Base-by-base conservation (phyloP, 1,140 invertebrate genomes). In the Eupeodes corollae region DNA sequence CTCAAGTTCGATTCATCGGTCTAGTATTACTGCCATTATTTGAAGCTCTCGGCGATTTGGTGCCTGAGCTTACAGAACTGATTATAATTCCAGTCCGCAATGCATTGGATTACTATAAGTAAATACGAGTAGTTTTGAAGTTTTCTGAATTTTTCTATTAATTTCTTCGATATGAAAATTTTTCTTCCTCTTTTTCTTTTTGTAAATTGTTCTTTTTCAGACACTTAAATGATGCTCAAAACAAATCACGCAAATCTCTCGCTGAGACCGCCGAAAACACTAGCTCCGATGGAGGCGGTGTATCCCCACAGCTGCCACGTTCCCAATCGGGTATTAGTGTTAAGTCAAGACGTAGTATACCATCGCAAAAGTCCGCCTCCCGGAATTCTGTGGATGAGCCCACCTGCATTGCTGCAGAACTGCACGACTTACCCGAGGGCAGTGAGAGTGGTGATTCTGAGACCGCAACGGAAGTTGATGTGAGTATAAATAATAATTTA, bases 1-100 rank as follows among this genome's bases (percentile, higher is more conserved):
- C 86, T 1, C 88, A 91, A 63, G 84, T 86, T 61, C 83, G 84
- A 45, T 91, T 91, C 68, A 91, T 91, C 55, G 86, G 86, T 15
- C 76, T 88, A 54, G 86, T 90, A 31, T 72, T 91, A 1, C 69
- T 91, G 46, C 88, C 88, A 2, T 72, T 88, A 2, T 88, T 88
- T 61, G 83, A 88, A 66, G 77, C 80, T 1, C 71, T 88, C 13
- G 83, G 80, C 9, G 78, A 84, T 55, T 71, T 86, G 19, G 75
- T 85, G 44, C 75, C 78, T 1, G 82, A 85, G 61, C 63, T 87
- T 37, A 77, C 58, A 37, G 73, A 75, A 52, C 57, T 74, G 31
- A 74, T 75, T 47, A 71, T 75, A 30, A 70, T 73, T 51, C 73
- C 73, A 21, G 73, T 75, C 42, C 65, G 78, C 49, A 72, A 76